phyloP scores from a whole-genome alignment of 2,113 vertebrate species.

The Ahaetulla prasina region DNA sequence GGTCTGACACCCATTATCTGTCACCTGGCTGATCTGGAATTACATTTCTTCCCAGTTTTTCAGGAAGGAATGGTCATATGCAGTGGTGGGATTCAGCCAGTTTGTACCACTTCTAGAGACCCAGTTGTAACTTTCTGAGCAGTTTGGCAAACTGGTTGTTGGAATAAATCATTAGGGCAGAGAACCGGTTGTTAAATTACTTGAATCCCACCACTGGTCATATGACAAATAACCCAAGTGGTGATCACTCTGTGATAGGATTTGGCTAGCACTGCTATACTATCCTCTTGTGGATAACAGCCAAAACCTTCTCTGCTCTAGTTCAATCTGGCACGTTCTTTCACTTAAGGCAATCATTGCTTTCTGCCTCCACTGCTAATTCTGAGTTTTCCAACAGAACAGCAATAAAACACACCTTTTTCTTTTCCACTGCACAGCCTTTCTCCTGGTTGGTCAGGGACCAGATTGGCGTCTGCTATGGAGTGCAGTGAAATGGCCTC shows the following conservation, averaged over 20 bases:
- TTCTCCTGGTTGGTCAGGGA: slow-evolving; percentile 50
- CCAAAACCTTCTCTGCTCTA: rapidly evolving
- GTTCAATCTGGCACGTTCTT: background rate
- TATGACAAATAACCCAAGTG: background rate
- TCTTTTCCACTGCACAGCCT: slow-evolving; percentile 48
- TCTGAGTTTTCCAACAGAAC: slow-evolving; percentile 40
- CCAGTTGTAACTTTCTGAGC: no score
- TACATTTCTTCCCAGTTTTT: background rate
- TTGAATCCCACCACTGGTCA: no score
- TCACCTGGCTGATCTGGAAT: background rate
- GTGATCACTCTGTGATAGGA: background rate
- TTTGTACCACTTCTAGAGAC: no score
- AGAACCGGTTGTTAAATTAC: no score
- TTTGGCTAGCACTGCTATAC: rapidly evolving
- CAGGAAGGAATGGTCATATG: background rate
- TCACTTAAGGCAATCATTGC: rapidly evolving
- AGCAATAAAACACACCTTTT: background rate
- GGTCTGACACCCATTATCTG: background rate
- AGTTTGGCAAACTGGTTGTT: no score
- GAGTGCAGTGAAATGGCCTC: slow-evolving; percentile 28
- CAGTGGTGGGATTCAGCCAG: no score
- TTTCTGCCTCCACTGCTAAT: slow-evolving; percentile 31
- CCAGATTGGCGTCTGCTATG: slow-evolving; percentile 19
- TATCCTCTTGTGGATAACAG: background rate
- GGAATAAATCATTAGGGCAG: no score